A percentile compares a stretch with the other conserved stretches of the same genome.
These are phyloP conservation scores for Ctenopoma multispine DNA, from an alignment of 2,797 vertebrate species.

Conservation along the genomic window DNA sequence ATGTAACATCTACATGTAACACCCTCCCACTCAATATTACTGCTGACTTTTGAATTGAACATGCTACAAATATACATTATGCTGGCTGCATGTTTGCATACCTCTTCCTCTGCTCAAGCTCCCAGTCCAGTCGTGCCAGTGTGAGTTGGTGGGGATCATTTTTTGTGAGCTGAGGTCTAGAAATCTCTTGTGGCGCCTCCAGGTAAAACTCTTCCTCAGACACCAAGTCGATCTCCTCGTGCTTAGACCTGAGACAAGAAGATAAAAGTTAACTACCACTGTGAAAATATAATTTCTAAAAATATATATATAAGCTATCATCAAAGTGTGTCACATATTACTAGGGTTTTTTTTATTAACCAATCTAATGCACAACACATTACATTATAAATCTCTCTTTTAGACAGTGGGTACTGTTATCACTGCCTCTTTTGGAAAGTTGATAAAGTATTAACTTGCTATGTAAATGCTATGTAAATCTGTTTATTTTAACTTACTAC, in stretches of 20 bases:
- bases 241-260: conserved; percentile 90
- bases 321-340: too few relatives aligned
- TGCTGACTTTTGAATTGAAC: neutral
- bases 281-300: neutral
- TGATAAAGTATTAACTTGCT: too few relatives aligned
- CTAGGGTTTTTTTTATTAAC: too few relatives aligned
- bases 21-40: neutral
- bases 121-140: conserved; percentile 96
- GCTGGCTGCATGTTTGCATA: conserved; percentile 51
- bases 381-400: too few relatives aligned
- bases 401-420: too few relatives aligned
- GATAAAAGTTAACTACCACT: neutral
- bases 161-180: conserved; percentile 89
- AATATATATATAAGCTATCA: neutral
- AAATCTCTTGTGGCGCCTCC: conserved; percentile 92
- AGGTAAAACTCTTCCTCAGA: conserved; percentile 92
- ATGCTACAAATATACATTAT: neutral
- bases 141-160: conserved; percentile 95
- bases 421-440: too few relatives aligned
- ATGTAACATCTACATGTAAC: conserved; percentile 9
- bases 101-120: conserved; percentile 98
- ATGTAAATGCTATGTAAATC: too few relatives aligned
- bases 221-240: conserved; percentile 97
- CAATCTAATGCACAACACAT: too few relatives aligned
- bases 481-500: too few relatives aligned